Conservation (phyloP, 1,140 invertebrate species). For the Aphelenchoides avenae region DNA sequence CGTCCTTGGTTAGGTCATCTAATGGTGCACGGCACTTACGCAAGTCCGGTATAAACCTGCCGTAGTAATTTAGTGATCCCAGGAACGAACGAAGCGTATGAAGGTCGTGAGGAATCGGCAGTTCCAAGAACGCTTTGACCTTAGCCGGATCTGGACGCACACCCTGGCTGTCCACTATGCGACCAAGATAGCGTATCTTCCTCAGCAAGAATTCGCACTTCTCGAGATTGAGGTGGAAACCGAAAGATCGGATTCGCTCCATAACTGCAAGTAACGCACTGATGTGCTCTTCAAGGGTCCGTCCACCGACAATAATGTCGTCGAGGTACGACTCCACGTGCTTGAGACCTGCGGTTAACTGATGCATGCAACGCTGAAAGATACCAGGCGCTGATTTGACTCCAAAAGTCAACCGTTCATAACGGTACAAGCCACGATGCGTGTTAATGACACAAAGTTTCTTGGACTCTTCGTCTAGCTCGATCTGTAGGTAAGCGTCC, state of each 20-base stretch:
- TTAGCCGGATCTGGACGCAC: no score
- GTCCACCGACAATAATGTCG: conserved; percentile 21
- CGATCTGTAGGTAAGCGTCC: conserved; percentile 27
- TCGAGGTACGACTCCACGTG: conserved; percentile 40
- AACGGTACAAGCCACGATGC: conserved; percentile 30
- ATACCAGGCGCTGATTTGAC: conserved; percentile 62
- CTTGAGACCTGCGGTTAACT: conserved; percentile 46
- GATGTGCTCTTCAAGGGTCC: conserved; percentile 12
- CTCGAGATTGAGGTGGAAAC: conserved; percentile 32
- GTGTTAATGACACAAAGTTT: not conserved
- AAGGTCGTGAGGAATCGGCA: no score
- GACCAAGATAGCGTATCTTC: no score
- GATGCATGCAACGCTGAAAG: no score
- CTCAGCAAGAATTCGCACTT: conserved; percentile 44
- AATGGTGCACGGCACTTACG: no score
- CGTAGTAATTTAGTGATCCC: no score
- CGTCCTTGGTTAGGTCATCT: no score
- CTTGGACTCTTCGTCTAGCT: not conserved
- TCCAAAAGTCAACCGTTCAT: conserved; percentile 62
- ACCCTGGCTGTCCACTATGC: no score
- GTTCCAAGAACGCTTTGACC: no score
- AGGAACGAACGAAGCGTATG: no score
- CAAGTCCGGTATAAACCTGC: no score
- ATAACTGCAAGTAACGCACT: conserved; percentile 11
- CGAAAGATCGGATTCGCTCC: conserved; percentile 19